These are phyloP conservation scores for Notechis scutatus DNA, from an alignment of 2,113 vertebrate genomes.

Conservation along the genomic window DNA sequence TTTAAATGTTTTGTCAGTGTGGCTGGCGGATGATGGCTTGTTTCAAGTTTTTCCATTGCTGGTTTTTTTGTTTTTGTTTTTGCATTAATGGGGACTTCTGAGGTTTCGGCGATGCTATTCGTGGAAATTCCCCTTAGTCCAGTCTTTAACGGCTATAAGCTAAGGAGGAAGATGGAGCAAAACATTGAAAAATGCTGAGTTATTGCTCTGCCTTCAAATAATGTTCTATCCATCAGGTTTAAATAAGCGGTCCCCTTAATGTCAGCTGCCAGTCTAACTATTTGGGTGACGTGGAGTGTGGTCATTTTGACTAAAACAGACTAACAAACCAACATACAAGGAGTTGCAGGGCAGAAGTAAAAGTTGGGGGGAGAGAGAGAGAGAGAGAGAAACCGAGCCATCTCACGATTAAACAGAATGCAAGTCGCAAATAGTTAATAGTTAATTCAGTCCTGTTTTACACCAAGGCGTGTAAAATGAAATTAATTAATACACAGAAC, in stretches of 20 bases:
- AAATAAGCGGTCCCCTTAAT: slow-evolving; percentile 43
- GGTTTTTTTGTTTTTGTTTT: slow-evolving; percentile 42
- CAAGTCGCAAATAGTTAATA: not conserved
- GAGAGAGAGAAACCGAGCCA: not conserved
- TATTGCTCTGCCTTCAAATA: slow-evolving; percentile 39
- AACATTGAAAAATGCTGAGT: slow-evolving; percentile 19
- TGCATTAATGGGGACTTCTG: slow-evolving; percentile 33
- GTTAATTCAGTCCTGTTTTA: slow-evolving; percentile 35
- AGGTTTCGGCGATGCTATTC: slow-evolving; percentile 6
- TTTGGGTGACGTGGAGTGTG: slow-evolving; percentile 26
- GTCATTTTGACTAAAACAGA: slow-evolving; percentile 16
- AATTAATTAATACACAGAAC: slow-evolving; percentile 16
- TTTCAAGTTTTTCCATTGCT: slow-evolving; percentile 20
- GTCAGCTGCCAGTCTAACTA: slow-evolving; percentile 41
- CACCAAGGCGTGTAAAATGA: not conserved
- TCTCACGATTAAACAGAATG: slow-evolving; percentile 21
- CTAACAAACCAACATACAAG: slow-evolving; percentile 31
- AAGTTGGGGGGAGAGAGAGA: not conserved
- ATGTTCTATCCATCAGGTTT: slow-evolving; percentile 24
- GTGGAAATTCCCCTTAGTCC: slow-evolving; percentile 15
- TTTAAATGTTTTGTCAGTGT: not conserved
- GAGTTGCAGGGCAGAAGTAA: slow-evolving; percentile 28
- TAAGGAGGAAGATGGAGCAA: slow-evolving; percentile 23
- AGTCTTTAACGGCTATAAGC: slow-evolving; percentile 18
- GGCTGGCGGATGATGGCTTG: not conserved